Base-by-base conservation (phyloP, 30 jellyfish, hydroid and myxozoan species). In the Clytia hemisphaerica region DNA sequence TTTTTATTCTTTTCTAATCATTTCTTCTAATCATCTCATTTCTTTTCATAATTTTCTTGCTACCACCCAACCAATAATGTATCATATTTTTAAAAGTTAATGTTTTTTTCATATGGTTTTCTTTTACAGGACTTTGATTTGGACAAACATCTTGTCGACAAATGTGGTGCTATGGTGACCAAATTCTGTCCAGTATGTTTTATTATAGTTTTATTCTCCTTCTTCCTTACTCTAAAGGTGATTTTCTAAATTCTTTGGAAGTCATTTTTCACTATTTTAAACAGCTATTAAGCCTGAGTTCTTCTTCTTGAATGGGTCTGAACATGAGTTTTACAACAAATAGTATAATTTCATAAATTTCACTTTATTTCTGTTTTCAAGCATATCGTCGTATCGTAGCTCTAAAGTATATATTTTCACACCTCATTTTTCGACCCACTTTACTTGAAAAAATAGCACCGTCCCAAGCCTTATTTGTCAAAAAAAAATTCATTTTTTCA, bases 161-260 rank as follows among this genome's bases (percentile, higher is more conserved):
- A 93, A 24, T 89, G 98, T 75, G 98, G 93, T 4, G 90, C 95
- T 19, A 89, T 89, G 98, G 98, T 89, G 26, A 3, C 70, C 6
- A 75, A 89, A 38, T 89, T 89, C 51, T 89, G 98, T 57, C 88
- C 80, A 90, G 98, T 89, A 76, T 0, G 74, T 21, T n/a, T 42
- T 42, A n/a, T 42, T n/a, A n/a, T n/a, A n/a, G n/a, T n/a, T 53
- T 53, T 42, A n/a, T 9, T 9, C 12, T 42, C 12, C n/a, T 42
- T n/a, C 53, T 42, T n/a, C 12, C n/a, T 9, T 42, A 42, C 15
- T 9, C 12, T n/a, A 42, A 42, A 42, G n/a, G 12, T 9, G 12
- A 42, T 9, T 42, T 9, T 42, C n/a, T 12, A 42, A 42, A 42
- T 42, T 9, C 53, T 42, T 42, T 26, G 25, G n/a, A n/a, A n/a